phyloP scores from a whole-genome alignment of 2,113 vertebrate species.

The Thinocorus orbignyianus region DNA sequence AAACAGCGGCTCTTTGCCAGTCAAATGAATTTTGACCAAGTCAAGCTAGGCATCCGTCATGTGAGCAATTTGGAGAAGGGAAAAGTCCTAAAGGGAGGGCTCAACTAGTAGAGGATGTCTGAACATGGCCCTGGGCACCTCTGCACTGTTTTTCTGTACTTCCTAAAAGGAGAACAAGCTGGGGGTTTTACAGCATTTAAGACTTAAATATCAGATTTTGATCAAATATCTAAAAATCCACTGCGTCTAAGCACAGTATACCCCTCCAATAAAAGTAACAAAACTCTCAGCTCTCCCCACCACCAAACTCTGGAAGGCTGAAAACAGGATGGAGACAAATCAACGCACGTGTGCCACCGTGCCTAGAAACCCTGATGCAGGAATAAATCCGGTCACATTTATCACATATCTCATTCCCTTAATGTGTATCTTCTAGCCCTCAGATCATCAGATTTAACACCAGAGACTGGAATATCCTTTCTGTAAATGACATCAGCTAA shows the following conservation, averaged over 20 bases:
- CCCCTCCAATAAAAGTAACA: background rate
- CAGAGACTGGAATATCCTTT: background rate
- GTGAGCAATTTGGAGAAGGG: background rate
- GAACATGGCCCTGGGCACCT: background rate
- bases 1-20: background rate
- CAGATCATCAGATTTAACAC: background rate
- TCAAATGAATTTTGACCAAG: background rate
- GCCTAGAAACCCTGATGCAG: background rate
- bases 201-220: background rate
- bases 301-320: background rate
- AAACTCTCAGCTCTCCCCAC: background rate
- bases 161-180: background rate
- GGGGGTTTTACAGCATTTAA: background rate
- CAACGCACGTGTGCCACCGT: fast-evolving
- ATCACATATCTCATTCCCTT: background rate
- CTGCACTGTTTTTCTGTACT: background rate
- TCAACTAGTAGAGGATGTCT: background rate
- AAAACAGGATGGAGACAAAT: background rate
- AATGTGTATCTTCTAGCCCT: background rate
- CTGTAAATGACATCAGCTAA: background rate
- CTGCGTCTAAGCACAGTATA: background rate
- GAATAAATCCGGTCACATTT: background rate
- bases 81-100: background rate
- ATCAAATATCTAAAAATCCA: background rate
- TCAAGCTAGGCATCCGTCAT: background rate